A percentile compares a stretch with the other conserved stretches of the same genome.
phyloP scores from a whole-genome alignment of 1,140 invertebrate species.

The Plodia interpunctella region DNA sequence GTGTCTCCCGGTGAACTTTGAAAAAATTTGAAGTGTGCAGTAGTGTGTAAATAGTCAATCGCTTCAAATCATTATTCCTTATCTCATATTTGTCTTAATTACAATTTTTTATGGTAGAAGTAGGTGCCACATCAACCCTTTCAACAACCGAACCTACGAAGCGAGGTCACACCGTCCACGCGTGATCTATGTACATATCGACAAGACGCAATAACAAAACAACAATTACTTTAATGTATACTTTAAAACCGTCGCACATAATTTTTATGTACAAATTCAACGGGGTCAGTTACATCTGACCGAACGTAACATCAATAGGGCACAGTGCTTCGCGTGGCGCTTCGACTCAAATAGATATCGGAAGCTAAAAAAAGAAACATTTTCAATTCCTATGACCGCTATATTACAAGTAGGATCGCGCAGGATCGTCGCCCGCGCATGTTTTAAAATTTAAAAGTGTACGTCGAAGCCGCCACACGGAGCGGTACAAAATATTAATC shows the following conservation, averaged over 20 bases:
- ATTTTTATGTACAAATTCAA: conserved; percentile 64
- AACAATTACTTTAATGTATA: conserved; percentile 64
- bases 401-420: conserved; percentile 39
- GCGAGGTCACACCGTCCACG: conserved; percentile 54
- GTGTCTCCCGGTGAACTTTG: conserved; percentile 50
- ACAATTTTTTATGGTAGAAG: conserved; percentile 42
- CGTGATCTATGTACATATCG: conserved; percentile 72
- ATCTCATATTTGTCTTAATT: conserved; percentile 34
- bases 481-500: conserved; percentile 73
- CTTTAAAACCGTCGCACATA: conserved; percentile 64
- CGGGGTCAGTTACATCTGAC: conserved; percentile 44
- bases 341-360: conserved; percentile 25
- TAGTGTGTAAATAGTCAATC: conserved; percentile 57
- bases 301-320: conserved; percentile 56
- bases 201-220: conserved; percentile 73
- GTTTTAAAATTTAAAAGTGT: conserved; percentile 5
- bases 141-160: conserved; percentile 49
- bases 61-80: conserved; percentile 49
- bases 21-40: conserved; percentile 65
- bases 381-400: conserved; percentile 52
- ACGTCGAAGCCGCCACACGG: conserved; percentile 41
- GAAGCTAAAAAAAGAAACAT: conserved; percentile 22
- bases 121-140: conserved; percentile 37
- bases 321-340: conserved; percentile 47
- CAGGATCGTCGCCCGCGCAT: background rate